Conservation (phyloP, 2,888 invertebrate genomes). For the Rotaria magnacalcarata region DNA sequence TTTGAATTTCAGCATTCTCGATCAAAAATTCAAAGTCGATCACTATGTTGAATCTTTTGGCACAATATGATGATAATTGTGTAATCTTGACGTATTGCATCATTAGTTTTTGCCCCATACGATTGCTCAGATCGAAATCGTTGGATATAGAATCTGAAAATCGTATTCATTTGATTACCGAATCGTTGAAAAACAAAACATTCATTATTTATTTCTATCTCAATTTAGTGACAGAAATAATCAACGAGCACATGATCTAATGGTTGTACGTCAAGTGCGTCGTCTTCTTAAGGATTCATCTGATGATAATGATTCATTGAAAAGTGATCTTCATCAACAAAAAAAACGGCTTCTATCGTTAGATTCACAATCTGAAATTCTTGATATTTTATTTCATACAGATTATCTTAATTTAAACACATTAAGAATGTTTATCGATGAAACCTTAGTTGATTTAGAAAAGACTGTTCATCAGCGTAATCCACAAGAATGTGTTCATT, state of each 20-base stretch:
- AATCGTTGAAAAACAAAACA: too few species aligned
- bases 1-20: too few species aligned
- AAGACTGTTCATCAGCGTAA: background rate
- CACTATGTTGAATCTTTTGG: too few species aligned
- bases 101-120: too few species aligned
- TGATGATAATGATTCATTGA: slow-evolving; percentile 18
- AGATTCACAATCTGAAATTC: background rate
- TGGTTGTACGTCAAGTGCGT: slow-evolving; percentile 71
- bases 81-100: too few species aligned
- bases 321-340: slow-evolving; percentile 30
- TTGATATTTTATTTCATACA: slow-evolving; percentile 14
- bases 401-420: slow-evolving; percentile 11
- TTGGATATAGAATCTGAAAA: too few species aligned
- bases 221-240: slow-evolving; percentile 73
- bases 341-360: background rate
- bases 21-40: too few species aligned
- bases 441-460: background rate
- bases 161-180: too few species aligned
- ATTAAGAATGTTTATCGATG: background rate
- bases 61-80: too few species aligned
- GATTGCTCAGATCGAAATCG: too few species aligned
- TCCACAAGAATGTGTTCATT: background rate
- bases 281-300: slow-evolving; percentile 54
- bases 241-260: slow-evolving; percentile 78
- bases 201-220: slow-evolving; percentile 33